A percentile compares a stretch with the other conserved stretches of the same genome.
These are phyloP conservation scores for Tenebrosternarchus preto DNA, from an alignment of 2,113 vertebrate species.

Conservation along the genomic window DNA sequence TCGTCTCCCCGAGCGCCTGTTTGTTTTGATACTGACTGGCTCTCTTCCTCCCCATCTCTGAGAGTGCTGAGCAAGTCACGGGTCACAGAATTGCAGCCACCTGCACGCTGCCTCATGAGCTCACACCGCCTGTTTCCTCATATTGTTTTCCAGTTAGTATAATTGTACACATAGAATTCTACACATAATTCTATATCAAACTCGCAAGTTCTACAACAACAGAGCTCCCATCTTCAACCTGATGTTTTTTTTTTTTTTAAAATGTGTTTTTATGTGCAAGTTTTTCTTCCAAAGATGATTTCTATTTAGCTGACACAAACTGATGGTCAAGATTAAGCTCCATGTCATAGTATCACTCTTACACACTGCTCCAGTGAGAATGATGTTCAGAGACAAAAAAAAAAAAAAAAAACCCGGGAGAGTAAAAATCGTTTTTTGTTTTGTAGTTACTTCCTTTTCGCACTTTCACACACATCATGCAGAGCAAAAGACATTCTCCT, in stretches of 20 bases:
- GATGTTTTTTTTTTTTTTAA: too few species aligned
- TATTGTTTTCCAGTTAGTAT: constrained; percentile 62
- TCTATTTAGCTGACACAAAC: not conserved
- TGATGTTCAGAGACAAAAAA: too few species aligned
- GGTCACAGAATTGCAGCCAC: constrained; percentile 58
- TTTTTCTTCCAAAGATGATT: too few species aligned
- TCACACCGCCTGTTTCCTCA: constrained; percentile 68
- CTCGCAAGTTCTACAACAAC: too few species aligned
- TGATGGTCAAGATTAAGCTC: not conserved
- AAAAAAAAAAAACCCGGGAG: too few species aligned
- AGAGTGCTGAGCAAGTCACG: constrained; percentile 42
- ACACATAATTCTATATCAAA: too few species aligned
- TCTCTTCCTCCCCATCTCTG: constrained; percentile 12
- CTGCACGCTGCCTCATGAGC: constrained; percentile 66
- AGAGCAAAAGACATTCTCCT: too few species aligned
- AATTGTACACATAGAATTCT: not conserved
- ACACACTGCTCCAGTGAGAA: too few species aligned
- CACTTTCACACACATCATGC: not conserved
- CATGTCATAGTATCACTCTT: too few species aligned
- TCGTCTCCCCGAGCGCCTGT: not conserved
- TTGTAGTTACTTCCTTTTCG: not conserved
- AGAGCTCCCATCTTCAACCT: too few species aligned
- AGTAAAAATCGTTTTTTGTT: too few species aligned
- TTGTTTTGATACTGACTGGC: constrained; percentile 20
- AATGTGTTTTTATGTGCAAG: too few species aligned